Evolutionary conservation across 2,113 vertebrate genomes (phyloP).

Genomic region (Capreolus pygargus): DNA sequence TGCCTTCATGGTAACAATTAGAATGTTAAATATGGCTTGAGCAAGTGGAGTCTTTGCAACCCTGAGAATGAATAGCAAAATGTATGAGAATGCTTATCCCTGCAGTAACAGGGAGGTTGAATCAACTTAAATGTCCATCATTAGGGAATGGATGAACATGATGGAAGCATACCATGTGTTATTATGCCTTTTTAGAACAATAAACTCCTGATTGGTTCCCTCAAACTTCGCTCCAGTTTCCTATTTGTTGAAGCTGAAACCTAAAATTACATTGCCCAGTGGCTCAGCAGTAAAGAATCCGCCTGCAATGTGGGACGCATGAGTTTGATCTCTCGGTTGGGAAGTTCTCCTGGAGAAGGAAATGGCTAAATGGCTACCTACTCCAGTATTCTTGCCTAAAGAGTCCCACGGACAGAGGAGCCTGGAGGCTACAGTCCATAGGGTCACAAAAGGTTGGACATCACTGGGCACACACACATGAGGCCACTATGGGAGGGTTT

Average conservation of each 20-base stretch:
- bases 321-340: not conserved
- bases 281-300: not conserved
- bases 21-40: not conserved
- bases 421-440: not conserved
- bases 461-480: not conserved
- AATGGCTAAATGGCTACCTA: not conserved
- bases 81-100: not conserved
- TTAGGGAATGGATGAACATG: not conserved
- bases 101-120: not conserved
- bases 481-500: not conserved
- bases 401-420: not conserved
- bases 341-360: not conserved
- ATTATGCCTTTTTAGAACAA: not conserved
- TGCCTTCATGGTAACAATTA: not conserved
- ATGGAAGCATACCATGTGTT: not conserved
- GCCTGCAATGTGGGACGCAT: not conserved
- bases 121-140: not conserved
- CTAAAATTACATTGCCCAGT: not conserved
- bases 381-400: not conserved
- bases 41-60: not conserved
- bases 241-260: not conserved
- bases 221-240: not conserved
- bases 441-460: not conserved
- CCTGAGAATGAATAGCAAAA: not conserved
- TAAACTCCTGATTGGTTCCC: not conserved